Evolutionary conservation across 1,140 invertebrate genomes (phyloP).

Genomic region (Pseudomyrmex pallidus): DNA sequence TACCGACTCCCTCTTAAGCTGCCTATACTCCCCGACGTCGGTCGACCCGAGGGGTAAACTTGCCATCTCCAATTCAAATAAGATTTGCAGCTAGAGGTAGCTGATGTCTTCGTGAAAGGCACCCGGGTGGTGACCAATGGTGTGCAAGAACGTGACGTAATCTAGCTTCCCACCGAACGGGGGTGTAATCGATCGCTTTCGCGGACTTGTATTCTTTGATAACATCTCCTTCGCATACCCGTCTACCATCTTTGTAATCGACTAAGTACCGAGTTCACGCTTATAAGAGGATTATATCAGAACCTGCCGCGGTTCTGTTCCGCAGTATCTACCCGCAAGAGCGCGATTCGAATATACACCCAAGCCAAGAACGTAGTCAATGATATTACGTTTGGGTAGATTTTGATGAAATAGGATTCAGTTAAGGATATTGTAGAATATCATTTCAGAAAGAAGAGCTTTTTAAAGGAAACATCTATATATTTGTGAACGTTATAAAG

Average conservation of each 20-base stretch:
- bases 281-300: conserved; percentile 60
- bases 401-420: conserved; percentile 20
- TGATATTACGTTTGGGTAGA: conserved; percentile 39
- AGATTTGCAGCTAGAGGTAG: conserved; percentile 71
- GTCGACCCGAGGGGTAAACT: conserved; percentile 75
- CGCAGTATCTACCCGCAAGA: conserved; percentile 10
- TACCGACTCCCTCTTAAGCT: conserved; percentile 71
- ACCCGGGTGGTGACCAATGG: conserved; percentile 60
- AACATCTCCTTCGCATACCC: conserved; percentile 40
- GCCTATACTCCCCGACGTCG: conserved; percentile 64
- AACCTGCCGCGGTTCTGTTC: conserved; percentile 4
- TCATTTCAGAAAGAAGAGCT: conserved; percentile 1
- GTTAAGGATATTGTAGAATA: conserved; percentile 16
- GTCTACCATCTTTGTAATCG: conserved; percentile 58
- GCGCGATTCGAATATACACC: conserved; percentile 12
- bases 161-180: conserved; percentile 53
- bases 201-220: conserved; percentile 68
- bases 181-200: conserved; percentile 66
- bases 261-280: conserved; percentile 53
- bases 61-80: conserved; percentile 80
- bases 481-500: no score
- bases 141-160: conserved; percentile 64
- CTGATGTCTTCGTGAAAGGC: conserved; percentile 48
- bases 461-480: neutral
- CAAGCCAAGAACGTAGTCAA: conserved; percentile 25